phyloP scores from a whole-genome alignment of 2,888 invertebrate species.

The Andrena flavipes region DNA sequence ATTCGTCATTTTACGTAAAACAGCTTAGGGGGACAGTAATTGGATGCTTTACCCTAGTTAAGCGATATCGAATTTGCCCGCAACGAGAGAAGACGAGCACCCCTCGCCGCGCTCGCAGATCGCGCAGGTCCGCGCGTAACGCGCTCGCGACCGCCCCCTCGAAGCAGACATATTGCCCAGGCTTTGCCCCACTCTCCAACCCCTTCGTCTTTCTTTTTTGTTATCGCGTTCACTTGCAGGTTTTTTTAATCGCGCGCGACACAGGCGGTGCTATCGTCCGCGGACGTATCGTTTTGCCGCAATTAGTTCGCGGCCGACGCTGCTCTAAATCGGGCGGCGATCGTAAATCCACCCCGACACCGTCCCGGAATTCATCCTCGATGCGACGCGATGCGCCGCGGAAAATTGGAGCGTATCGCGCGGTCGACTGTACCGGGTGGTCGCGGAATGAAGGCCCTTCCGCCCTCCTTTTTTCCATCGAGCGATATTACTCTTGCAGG shows the following conservation, averaged over 20 bases:
- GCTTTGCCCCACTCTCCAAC: not conserved
- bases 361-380: slow-evolving; percentile 73
- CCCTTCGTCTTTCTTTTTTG: not conserved
- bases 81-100: no score
- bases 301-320: slow-evolving; percentile 74
- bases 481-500: slow-evolving; percentile 10
- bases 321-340: slow-evolving; percentile 74
- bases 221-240: slow-evolving; percentile 14
- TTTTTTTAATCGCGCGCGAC: slow-evolving; percentile 32
- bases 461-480: slow-evolving; percentile 32
- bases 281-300: slow-evolving; percentile 74
- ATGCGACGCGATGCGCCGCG: slow-evolving; percentile 69
- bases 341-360: slow-evolving; percentile 77
- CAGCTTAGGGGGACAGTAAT: no score
- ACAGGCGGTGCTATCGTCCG: slow-evolving; percentile 1
- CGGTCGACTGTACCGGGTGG: slow-evolving; percentile 68
- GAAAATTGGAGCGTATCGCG: slow-evolving; percentile 78
- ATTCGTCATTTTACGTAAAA: no score
- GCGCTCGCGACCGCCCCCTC: no score
- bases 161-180: not conserved
- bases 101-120: no score
- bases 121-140: no score
- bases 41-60: no score
- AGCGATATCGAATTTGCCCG: no score
- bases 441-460: slow-evolving; percentile 56